Base-by-base conservation (phyloP, 2,797 vertebrate species). In the Catamblyrhynchus diadema region DNA sequence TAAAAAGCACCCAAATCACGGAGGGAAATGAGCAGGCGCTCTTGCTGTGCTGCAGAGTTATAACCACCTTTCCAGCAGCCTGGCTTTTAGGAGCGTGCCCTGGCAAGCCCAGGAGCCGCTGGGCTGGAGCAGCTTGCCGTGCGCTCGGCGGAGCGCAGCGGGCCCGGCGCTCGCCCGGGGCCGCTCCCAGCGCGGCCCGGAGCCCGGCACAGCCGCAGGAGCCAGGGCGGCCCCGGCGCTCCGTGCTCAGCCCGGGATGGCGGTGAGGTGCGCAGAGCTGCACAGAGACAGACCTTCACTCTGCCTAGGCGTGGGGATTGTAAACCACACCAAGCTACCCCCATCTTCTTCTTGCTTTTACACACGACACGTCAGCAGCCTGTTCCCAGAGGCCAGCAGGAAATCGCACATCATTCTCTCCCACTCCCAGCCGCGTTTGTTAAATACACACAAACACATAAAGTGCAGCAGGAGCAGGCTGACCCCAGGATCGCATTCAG, bases 241-340 rank as follows among this genome's bases (percentile, higher is more conserved):
- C 25, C 1, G 16, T 1, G 2, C 50, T 14, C 30, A 24, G 77
- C 41, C 5, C 0, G 0, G 23, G 5, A 15, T 0, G 0, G 25
- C 1, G 1, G 4, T 0, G 0, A 11, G 47, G 16, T 9, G 35
- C 1, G 35, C 51, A n/a, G 16, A 57, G 47, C 39, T 32, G 33
- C 45, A 4, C 39, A 12, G 35, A 22, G 39, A 45, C 27, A 50
- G 6, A 8, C 14, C 33, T 41, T 25, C 9, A 9, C 78, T 69
- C 25, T 57, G 30, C 45, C 42, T 9, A 8, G 32, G 19, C 12
- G 2, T 7, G 13, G 3, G 3, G 15, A 4, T 6, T n/a, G 21
- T 11, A 27, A 59, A 47, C 16, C 27, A 35, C 37, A 48, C 25
- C 21, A 12, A 78, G 12, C 45, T 64, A 59, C 14, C 28, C 30